Conservation (phyloP, 2,113 vertebrate genomes). For the Phrynosoma blainvillii region DNA sequence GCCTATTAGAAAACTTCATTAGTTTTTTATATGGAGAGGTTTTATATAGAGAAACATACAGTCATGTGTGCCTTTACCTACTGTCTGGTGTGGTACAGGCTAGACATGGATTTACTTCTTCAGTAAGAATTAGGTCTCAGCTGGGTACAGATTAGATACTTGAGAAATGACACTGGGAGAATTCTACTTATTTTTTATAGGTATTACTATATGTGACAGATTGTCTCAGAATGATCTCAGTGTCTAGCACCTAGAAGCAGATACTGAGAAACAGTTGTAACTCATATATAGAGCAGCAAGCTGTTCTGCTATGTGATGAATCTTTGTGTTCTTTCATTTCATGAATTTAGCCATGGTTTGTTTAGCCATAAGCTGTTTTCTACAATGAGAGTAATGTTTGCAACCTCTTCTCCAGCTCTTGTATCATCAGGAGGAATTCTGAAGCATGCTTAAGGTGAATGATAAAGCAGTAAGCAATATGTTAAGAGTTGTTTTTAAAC, state of each 20-base stretch:
- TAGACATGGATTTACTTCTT: neutral
- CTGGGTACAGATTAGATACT: neutral
- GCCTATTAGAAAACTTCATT: neutral
- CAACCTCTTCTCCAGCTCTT: conserved; percentile 47
- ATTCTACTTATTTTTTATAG: conserved; percentile 2
- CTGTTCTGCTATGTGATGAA: conserved; percentile 14
- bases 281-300: conserved; percentile 13
- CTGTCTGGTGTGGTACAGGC: neutral
- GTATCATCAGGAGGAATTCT: conserved; percentile 37
- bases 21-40: neutral
- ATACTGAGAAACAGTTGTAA: conserved; percentile 10
- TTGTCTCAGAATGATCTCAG: neutral
- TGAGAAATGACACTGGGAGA: neutral
- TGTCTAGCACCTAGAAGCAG: neutral
- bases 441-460: conserved; percentile 47
- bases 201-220: neutral
- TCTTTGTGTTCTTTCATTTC: neutral
- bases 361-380: conserved; percentile 31
- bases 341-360: neutral
- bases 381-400: conserved; percentile 38
- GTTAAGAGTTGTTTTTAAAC: conserved; percentile 19
- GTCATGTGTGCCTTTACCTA: neutral
- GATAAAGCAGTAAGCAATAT: conserved; percentile 28
- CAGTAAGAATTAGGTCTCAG: neutral
- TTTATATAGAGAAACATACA: neutral